Base-by-base conservation (phyloP, 2,113 vertebrate genomes). In the Tupaia tana region DNA sequence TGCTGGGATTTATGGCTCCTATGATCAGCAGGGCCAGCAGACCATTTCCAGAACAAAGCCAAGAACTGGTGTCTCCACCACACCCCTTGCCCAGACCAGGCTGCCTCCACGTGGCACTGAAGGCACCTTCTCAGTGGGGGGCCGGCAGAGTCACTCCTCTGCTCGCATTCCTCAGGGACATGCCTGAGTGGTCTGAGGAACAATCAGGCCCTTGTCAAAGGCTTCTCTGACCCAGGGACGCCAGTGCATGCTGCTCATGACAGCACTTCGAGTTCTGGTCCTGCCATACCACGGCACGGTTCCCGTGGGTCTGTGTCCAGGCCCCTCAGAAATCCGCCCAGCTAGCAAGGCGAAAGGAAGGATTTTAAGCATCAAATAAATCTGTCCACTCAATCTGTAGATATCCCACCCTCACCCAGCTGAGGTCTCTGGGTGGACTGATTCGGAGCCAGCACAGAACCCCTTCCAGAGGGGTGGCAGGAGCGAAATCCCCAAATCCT, bases 31-130 rank as follows among this genome's bases (percentile, higher is more conserved):
- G 78, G 58, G 95, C 81, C 92, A 77, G 85, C 0, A 16, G 95
- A 64, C 20, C 95, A 64, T 86, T 96, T 74, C 75, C 75, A 91
- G 86, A 81, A 64, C 88, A n/a, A 83, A 92, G 91, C 34, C 59
- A 10, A 18, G 64, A 93, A 87, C 25, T n/a, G 11, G 12, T 1
- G 11, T n/a, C 29, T 10, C 63, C 11, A 4, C 7, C 2, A 43
- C 0, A 22, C 1, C 61, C 43, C 10, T 20, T 0, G 1, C 15
- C 9, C 19, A 19, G 34, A n/a, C 52, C 9, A 27, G 43, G 61
- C 24, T 14, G 34, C 70, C n/a, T 27, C 74, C 91, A 83, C 34
- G 56, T 34, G 90, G 88, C 90, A 93, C 86, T 94, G 87, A 59
- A 74, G 58, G 27, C 7, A 18, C 71, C 70, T 81, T 96, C 86